These are phyloP conservation scores for Oreochromis tanganicae DNA, from an alignment of 2,113 vertebrate species.

Conservation along the genomic window DNA sequence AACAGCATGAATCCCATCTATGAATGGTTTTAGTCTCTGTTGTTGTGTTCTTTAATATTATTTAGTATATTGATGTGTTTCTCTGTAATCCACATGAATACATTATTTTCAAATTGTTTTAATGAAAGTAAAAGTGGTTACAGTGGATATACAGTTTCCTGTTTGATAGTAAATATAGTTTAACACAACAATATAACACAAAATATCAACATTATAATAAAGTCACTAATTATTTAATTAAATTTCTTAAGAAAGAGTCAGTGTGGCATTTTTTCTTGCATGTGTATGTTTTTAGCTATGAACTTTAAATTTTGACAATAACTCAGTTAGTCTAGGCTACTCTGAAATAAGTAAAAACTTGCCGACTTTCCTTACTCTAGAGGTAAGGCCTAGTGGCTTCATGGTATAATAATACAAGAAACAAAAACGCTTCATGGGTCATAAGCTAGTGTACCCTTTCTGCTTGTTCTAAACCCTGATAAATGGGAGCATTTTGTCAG, in stretches of 20 bases:
- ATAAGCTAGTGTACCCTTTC: neutral
- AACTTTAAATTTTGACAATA: neutral
- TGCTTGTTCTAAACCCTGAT: neutral
- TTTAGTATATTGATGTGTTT: neutral
- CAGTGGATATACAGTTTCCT: rapidly evolving
- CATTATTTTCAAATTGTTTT: neutral
- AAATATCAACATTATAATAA: neutral
- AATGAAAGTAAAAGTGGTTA: neutral
- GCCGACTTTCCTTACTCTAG: rapidly evolving
- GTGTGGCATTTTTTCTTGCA: neutral
- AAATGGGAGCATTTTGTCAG: neutral
- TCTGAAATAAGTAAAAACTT: neutral
- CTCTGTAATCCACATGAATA: neutral
- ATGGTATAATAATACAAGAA: rapidly evolving
- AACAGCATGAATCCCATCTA: neutral
- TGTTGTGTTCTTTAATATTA: neutral
- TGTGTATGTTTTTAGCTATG: rapidly evolving
- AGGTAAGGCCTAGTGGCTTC: rapidly evolving
- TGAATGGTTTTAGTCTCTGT: rapidly evolving
- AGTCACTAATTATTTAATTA: neutral
- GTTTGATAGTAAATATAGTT: neutral
- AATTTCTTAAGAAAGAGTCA: neutral
- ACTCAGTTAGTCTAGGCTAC: neutral
- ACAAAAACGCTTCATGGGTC: neutral
- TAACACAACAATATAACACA: neutral